A percentile compares a stretch with the other conserved stretches of the same genome.
Conservation (phyloP, 23 tunicate species). For the Oikopleura vanhoeffeni region DNA sequence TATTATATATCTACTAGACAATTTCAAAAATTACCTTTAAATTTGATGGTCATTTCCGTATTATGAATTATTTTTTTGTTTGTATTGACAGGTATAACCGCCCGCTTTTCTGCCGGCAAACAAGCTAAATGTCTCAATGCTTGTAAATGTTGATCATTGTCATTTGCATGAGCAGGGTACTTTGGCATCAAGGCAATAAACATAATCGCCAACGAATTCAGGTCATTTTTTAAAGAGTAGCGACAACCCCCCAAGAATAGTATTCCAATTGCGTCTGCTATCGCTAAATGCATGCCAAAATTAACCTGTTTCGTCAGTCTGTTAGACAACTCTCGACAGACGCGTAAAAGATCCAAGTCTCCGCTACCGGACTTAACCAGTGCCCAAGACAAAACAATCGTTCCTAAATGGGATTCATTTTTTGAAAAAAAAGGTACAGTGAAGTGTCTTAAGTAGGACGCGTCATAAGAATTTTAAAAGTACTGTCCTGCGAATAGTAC, state of each 20-base stretch:
- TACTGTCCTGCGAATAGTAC: too few relatives aligned
- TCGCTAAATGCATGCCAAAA: conserved; percentile 82
- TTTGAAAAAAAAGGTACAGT: too few relatives aligned
- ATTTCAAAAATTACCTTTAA: too few relatives aligned
- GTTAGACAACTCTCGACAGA: background rate
- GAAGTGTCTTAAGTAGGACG: too few relatives aligned
- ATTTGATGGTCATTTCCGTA: too few relatives aligned
- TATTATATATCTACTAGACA: too few relatives aligned
- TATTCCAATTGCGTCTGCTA: conserved; percentile 68
- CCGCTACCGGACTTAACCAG: conserved; percentile 91
- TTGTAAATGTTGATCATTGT: background rate
- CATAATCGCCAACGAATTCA: background rate
- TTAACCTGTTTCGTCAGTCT: conserved; percentile 30
- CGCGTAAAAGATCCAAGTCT: conserved; percentile 47
- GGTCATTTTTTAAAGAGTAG: background rate
- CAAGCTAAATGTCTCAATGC: background rate
- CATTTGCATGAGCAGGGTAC: background rate
- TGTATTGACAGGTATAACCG: background rate
- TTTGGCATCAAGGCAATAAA: background rate
- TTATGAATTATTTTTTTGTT: too few relatives aligned
- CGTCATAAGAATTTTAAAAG: too few relatives aligned
- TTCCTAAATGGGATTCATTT: too few relatives aligned
- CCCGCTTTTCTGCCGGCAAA: background rate
- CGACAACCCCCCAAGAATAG: conserved; percentile 74
- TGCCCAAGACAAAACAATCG: conserved; percentile 25